phyloP scores from a whole-genome alignment of 2,113 vertebrate genomes.

The Bujurquina vittata region DNA sequence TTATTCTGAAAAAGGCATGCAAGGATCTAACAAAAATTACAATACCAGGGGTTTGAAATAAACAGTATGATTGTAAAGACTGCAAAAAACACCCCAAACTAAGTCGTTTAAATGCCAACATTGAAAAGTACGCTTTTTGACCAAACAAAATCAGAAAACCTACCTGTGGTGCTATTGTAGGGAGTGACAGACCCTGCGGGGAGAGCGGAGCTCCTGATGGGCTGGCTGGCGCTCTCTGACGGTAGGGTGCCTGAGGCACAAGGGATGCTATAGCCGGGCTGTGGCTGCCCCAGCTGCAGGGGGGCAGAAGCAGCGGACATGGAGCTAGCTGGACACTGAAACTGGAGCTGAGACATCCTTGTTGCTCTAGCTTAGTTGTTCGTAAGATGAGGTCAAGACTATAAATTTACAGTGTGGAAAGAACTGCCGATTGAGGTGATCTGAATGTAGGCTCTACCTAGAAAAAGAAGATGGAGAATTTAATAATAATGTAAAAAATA shows the following conservation, averaged over 20 bases:
- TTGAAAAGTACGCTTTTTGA: neutral
- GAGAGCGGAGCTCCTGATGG: slow-evolving; percentile 91
- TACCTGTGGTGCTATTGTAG: slow-evolving; percentile 91
- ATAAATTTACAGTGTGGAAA: slow-evolving; percentile 41
- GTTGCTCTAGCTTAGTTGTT: slow-evolving; percentile 69
- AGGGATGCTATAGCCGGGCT: slow-evolving; percentile 92
- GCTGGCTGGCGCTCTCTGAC: slow-evolving; percentile 95
- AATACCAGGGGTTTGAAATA: neutral
- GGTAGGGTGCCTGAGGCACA: slow-evolving; percentile 87
- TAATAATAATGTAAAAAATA: neutral
- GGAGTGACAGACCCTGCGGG: slow-evolving; percentile 92
- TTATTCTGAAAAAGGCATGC: neutral
- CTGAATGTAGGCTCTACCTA: slow-evolving; percentile 67
- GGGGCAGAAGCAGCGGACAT: slow-evolving; percentile 82
- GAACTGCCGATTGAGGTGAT: slow-evolving; percentile 40
- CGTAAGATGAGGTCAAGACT: slow-evolving; percentile 39
- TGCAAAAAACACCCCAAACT: neutral
- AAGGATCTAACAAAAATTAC: neutral
- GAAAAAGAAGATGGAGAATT: neutral
- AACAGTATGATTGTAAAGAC: neutral
- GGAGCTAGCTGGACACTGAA: slow-evolving; percentile 87
- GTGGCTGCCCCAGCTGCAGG: slow-evolving; percentile 80
- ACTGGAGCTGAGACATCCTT: slow-evolving; percentile 95
- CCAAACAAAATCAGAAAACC: neutral
- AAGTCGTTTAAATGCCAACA: neutral